phyloP scores from a whole-genome alignment of 2,797 vertebrate species.

The Balearica regulorum region DNA sequence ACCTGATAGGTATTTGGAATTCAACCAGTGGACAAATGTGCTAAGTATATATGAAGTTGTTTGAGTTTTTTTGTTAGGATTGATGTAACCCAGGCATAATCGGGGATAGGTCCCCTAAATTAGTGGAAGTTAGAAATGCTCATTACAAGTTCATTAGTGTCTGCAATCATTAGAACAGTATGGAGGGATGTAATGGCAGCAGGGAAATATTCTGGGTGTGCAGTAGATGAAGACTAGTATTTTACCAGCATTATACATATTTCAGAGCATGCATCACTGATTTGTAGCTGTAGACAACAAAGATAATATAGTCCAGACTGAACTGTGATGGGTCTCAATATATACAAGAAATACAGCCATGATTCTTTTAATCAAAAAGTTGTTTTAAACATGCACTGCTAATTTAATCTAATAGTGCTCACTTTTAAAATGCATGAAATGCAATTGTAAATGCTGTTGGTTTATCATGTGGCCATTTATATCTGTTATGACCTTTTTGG shows the following conservation, averaged over 20 bases:
- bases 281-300: not conserved
- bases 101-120: not conserved
- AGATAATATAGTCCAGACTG: not conserved
- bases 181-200: not conserved
- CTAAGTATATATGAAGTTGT: not conserved
- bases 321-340: not conserved
- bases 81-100: not conserved
- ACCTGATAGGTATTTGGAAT: not conserved
- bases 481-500: not conserved
- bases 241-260: not conserved
- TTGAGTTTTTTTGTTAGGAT: not conserved
- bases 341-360: not conserved
- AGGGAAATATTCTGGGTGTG: not conserved
- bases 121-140: not conserved
- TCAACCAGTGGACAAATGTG: accelerated
- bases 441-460: not conserved
- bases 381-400: not conserved
- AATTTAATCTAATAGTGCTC: not conserved
- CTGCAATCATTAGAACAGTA: not conserved
- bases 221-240: not conserved
- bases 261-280: not conserved
- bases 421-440: not conserved
- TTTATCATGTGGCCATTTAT: not conserved
- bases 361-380: not conserved
- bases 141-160: not conserved